Evolutionary conservation across 1,140 invertebrate genomes (phyloP).

Genomic region (Drosophila oshimai): DNA sequence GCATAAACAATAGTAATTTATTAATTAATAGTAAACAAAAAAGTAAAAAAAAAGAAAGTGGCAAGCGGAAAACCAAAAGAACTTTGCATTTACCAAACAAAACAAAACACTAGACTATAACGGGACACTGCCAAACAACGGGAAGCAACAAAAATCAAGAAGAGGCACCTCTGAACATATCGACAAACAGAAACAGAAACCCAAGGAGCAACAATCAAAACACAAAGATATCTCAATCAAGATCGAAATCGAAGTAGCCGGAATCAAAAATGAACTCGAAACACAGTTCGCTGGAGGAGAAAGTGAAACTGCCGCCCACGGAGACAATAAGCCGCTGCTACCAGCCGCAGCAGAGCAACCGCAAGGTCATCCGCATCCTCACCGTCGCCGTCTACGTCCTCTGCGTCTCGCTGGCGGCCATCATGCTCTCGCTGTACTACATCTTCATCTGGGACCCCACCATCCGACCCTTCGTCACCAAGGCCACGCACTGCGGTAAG

Average conservation of each 20-base stretch:
- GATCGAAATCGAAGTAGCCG: background rate
- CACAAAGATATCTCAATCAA: conserved; percentile 6
- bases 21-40: background rate
- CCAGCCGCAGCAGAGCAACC: conserved; percentile 86
- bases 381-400: conserved; percentile 98
- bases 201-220: conserved; percentile 38
- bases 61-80: conserved; percentile 13
- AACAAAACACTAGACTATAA: conserved; percentile 20
- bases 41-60: background rate
- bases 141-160: background rate
- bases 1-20: background rate
- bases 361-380: conserved; percentile 94
- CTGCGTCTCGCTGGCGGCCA: conserved; percentile 96
- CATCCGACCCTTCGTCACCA: conserved; percentile 79
- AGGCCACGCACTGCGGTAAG: conserved; percentile 82
- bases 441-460: conserved; percentile 96
- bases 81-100: conserved; percentile 27
- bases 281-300: conserved; percentile 84
- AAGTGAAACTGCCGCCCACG: conserved; percentile 88
- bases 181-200: background rate
- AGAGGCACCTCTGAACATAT: conserved; percentile 26
- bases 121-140: conserved; percentile 24
- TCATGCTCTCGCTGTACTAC: conserved; percentile 97
- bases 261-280: conserved; percentile 73
- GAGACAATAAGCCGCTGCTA: conserved; percentile 92